Percentiles rank a stretch among this genome's conserved stretches.
Conservation (phyloP, 2,888 invertebrate species). For the Nymphalis polychloros region DNA sequence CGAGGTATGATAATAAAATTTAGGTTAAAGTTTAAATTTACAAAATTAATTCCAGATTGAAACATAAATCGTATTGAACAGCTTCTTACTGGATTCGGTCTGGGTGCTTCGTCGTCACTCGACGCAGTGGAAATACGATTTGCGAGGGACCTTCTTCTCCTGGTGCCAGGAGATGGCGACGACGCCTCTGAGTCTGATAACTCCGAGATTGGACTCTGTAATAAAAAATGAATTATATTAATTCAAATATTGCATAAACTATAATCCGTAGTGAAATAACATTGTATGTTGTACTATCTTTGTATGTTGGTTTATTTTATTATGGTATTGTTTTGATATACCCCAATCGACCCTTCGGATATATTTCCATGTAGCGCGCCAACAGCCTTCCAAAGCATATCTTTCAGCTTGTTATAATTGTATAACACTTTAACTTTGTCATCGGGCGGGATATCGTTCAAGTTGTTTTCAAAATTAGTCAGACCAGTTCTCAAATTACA, state of each 20-base stretch:
- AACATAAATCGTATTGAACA: no score
- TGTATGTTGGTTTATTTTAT: no score
- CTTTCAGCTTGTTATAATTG: conserved; percentile 58
- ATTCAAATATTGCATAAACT: not conserved
- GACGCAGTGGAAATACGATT: conserved; percentile 70
- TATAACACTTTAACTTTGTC: conserved; percentile 49
- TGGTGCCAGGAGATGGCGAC: conserved; percentile 61
- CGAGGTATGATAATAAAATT: no score
- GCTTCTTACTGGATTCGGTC: conserved; percentile 53
- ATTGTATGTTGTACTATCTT: no score
- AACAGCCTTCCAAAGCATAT: conserved; percentile 62
- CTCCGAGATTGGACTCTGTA: conserved; percentile 81
- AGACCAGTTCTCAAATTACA: conserved; percentile 55
- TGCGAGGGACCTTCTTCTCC: conserved; percentile 59
- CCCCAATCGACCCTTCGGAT: conserved; percentile 39
- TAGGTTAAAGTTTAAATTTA: no score
- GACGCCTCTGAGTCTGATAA: conserved; percentile 82
- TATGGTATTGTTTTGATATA: not conserved
- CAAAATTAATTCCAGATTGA: no score
- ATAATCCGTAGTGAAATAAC: not conserved
- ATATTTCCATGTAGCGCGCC: conserved; percentile 65
- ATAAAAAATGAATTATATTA: conserved; percentile 24
- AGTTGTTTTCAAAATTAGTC: conserved; percentile 52
- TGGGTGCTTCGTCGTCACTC: conserved; percentile 69
- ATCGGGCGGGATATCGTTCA: conserved; percentile 45